Percentiles rank a stretch among this genome's conserved stretches.
Conservation (phyloP, 2,888 invertebrate genomes). For the Nymphalis urticae region DNA sequence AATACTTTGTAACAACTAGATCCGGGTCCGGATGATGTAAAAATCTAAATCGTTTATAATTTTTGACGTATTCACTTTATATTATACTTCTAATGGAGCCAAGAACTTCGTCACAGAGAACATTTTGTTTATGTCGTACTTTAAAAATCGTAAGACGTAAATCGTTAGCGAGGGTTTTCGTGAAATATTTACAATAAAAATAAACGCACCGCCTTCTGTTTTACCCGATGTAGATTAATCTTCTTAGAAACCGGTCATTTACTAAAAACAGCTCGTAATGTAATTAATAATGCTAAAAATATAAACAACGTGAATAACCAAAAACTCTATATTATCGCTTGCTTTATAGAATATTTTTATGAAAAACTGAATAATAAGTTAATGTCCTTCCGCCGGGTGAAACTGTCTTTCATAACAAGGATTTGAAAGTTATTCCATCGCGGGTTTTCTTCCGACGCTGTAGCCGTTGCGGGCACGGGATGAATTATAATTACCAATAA, state of each 20-base stretch:
- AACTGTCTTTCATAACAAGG: too few relatives aligned
- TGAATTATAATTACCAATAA: too few relatives aligned
- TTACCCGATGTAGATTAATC: constrained; percentile 9
- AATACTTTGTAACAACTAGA: not conserved
- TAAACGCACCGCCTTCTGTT: constrained; percentile 13
- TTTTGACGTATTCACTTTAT: not conserved
- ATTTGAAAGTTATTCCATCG: too few relatives aligned
- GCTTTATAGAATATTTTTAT: too few relatives aligned
- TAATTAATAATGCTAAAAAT: constrained; percentile 9
- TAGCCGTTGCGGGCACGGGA: too few relatives aligned
- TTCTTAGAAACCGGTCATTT: constrained; percentile 17
- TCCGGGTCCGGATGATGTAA: constrained; percentile 5
- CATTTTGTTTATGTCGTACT: not conserved
- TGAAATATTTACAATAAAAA: constrained; percentile 17
- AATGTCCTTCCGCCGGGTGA: too few relatives aligned
- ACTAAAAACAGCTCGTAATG: constrained; percentile 13
- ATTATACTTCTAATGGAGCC: not conserved
- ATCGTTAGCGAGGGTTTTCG: not conserved
- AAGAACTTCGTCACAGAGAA: not conserved
- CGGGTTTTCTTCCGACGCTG: too few relatives aligned
- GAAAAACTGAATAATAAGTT: too few relatives aligned
- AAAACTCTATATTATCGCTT: not conserved
- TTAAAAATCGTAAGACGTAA: not conserved
- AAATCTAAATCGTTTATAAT: not conserved
- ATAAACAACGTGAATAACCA: not conserved